phyloP scores from a whole-genome alignment of 2,113 vertebrate species.

The Elephas maximus region DNA sequence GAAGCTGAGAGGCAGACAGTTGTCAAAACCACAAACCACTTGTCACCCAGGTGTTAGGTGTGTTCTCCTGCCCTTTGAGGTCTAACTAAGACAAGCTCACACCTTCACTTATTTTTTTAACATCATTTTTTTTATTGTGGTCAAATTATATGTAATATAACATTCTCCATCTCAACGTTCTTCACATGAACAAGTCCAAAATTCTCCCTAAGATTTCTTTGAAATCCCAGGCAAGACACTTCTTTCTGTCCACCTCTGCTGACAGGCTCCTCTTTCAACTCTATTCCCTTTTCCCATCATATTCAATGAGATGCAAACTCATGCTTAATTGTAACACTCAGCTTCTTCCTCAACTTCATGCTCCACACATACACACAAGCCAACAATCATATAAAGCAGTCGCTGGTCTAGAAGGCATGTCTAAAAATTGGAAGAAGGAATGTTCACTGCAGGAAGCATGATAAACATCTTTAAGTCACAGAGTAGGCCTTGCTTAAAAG shows the following conservation, averaged over 20 bases:
- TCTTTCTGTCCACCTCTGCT: neutral
- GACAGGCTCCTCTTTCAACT: no score
- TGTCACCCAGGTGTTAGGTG: neutral
- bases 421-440: no score
- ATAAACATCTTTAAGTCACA: rapidly evolving
- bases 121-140: neutral
- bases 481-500: neutral
- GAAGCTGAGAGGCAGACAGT: neutral
- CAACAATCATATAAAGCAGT: no score
- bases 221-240: neutral
- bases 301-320: neutral
- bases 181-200: neutral
- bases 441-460: rapidly evolving
- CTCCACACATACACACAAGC: neutral
- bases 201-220: neutral
- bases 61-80: neutral
- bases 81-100: neutral
- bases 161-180: neutral
- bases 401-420: neutral
- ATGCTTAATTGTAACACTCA: rapidly evolving
- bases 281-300: neutral
- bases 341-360: neutral
- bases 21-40: neutral
- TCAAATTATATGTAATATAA: neutral
- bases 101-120: neutral